Conservation (phyloP, 2,113 vertebrate species). For the Carassius carassius region DNA sequence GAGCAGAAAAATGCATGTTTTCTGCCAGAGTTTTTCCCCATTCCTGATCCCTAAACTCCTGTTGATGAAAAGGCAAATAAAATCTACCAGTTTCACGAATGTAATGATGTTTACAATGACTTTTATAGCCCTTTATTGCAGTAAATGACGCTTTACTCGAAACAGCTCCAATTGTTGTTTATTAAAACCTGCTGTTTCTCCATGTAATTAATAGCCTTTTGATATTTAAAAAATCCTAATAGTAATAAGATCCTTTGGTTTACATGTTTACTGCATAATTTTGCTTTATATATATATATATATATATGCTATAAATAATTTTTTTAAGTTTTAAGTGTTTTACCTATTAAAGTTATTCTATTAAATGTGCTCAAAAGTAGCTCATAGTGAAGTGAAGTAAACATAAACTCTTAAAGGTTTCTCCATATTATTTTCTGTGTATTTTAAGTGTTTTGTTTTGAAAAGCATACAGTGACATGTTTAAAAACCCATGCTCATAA, state of each 20-base stretch:
- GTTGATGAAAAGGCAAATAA: constrained; percentile 10
- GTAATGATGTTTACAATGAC: constrained; percentile 6
- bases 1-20: constrained; percentile 33
- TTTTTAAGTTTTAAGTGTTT: background rate
- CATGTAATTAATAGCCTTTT: background rate
- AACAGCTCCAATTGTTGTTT: background rate
- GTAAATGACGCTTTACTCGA: background rate
- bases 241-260: background rate
- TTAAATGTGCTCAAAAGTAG: background rate
- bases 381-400: background rate
- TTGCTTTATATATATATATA: background rate
- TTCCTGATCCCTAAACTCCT: background rate
- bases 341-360: background rate
- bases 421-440: background rate
- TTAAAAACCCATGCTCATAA: too few species aligned
- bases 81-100: background rate
- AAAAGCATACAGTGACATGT: background rate
- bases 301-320: background rate
- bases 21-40: constrained; percentile 39
- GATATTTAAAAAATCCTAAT: background rate
- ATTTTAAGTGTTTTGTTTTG: background rate
- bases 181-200: background rate
- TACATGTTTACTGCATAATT: background rate
- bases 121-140: background rate
- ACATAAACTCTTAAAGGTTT: background rate